These are phyloP conservation scores for Anthopleura xanthogrammica DNA, from an alignment of 92 coral and sea anemone genomes.

Conservation along the genomic window DNA sequence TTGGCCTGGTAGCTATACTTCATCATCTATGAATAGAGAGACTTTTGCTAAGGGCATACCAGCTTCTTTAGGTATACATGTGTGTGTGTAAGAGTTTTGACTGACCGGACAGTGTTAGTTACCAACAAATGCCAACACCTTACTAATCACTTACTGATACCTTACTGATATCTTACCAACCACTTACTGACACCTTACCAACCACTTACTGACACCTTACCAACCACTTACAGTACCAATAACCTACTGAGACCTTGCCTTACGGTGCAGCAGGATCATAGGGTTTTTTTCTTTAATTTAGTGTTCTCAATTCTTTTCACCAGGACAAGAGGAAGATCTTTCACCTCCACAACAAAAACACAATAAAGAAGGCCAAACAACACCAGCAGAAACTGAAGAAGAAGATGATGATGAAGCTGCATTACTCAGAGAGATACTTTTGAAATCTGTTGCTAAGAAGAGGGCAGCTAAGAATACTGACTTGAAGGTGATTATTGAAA, in stretches of 20 bases:
- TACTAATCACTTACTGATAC: too few species aligned
- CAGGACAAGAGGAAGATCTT: slow-evolving; percentile 7
- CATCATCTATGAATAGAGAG: background rate
- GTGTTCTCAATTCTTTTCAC: background rate
- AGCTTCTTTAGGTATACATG: slow-evolving; percentile 1
- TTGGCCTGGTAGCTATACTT: slow-evolving; percentile 4
- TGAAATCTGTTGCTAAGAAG: slow-evolving; percentile 85
- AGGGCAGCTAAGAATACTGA: slow-evolving; percentile 69
- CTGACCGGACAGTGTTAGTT: background rate
- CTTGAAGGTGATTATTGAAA: background rate
- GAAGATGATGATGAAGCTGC: slow-evolving; percentile 75
- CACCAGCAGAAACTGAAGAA: slow-evolving; percentile 33
- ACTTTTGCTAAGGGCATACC: background rate
- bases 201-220: too few species aligned
- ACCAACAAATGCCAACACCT: too few species aligned
- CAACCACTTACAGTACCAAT: too few species aligned
- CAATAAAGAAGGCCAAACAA: background rate
- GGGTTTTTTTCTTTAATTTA: too few species aligned
- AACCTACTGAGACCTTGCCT: too few species aligned
- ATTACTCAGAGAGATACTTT: slow-evolving; percentile 74
- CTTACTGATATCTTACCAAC: too few species aligned
- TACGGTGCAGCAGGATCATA: too few species aligned
- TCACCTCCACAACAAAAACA: background rate
- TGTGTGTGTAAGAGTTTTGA: background rate
- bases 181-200: too few species aligned